Conservation (phyloP, 2,113 vertebrate species). For the Actinemys pallida region DNA sequence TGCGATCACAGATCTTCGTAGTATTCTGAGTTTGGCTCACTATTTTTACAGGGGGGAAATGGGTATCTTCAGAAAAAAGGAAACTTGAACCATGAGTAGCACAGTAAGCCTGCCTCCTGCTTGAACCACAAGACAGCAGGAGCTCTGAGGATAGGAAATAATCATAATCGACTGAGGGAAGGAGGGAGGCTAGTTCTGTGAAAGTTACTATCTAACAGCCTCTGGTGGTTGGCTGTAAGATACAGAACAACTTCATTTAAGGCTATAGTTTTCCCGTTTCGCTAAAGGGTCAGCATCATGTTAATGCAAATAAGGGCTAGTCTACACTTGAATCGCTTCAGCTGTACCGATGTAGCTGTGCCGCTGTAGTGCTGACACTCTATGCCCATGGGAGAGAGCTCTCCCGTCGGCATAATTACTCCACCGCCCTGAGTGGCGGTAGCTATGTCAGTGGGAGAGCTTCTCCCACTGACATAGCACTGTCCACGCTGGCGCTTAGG, state of each 20-base stretch:
- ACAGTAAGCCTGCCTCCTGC: neutral
- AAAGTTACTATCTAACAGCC: neutral
- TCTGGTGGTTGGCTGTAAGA: neutral
- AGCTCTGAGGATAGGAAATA: neutral
- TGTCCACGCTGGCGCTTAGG: too few relatives aligned
- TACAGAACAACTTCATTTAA: neutral
- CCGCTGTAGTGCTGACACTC: too few relatives aligned
- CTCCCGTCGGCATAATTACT: too few relatives aligned
- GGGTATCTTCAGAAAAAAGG: neutral
- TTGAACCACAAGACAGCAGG: neutral
- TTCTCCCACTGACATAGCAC: too few relatives aligned
- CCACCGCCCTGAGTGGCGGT: too few relatives aligned
- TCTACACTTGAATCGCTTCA: too few relatives aligned
- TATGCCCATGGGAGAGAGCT: too few relatives aligned
- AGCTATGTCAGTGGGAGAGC: too few relatives aligned
- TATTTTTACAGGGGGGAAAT: neutral
- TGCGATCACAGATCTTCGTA: neutral
- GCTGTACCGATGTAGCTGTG: too few relatives aligned
- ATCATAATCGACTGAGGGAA: rapidly evolving
- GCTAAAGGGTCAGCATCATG: neutral
- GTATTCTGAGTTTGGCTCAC: rapidly evolving
- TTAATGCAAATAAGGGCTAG: neutral
- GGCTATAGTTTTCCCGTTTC: neutral
- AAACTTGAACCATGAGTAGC: rapidly evolving
- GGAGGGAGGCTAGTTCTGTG: neutral